Conservation (phyloP, 2,888 invertebrate species). For the Nyleta sp. region DNA sequence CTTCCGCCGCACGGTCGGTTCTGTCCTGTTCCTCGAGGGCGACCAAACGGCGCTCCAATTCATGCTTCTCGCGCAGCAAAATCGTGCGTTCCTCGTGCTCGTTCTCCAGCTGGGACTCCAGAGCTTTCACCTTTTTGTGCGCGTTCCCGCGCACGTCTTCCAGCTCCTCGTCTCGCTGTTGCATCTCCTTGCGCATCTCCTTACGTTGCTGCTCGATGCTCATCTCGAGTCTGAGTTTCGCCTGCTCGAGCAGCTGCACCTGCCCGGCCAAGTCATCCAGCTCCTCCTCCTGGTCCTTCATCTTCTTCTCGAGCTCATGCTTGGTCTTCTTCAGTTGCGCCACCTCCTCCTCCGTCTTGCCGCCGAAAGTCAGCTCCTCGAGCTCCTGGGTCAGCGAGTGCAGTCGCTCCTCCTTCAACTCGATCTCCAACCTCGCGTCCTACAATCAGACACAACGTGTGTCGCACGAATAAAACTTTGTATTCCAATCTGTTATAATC, state of each 20-base stretch:
- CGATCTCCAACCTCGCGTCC: slow-evolving; percentile 94
- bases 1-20: slow-evolving; percentile 88
- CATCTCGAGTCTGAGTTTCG: slow-evolving; percentile 97
- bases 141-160: slow-evolving; percentile 95
- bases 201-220: slow-evolving; percentile 95
- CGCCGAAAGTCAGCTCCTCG: slow-evolving; percentile 91
- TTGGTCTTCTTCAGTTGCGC: slow-evolving; percentile 91
- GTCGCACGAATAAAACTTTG: slow-evolving; percentile 25
- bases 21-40: slow-evolving; percentile 91
- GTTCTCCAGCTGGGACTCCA: slow-evolving; percentile 95
- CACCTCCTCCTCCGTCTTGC: slow-evolving; percentile 93
- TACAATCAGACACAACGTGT: no score
- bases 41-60: slow-evolving; percentile 93
- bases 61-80: slow-evolving; percentile 94
- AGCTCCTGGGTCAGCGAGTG: slow-evolving; percentile 91
- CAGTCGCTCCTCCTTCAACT: slow-evolving; percentile 94
- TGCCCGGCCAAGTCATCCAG: slow-evolving; percentile 97
- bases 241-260: slow-evolving; percentile 94
- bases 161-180: slow-evolving; percentile 95
- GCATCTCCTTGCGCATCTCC: slow-evolving; percentile 94
- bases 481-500: no score
- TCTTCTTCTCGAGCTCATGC: slow-evolving; percentile 93
- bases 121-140: slow-evolving; percentile 95
- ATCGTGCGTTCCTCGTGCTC: slow-evolving; percentile 96
- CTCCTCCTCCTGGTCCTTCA: slow-evolving; percentile 96